phyloP scores from a whole-genome alignment of 2,113 vertebrate species.

The Hippocampus mohnikei region DNA sequence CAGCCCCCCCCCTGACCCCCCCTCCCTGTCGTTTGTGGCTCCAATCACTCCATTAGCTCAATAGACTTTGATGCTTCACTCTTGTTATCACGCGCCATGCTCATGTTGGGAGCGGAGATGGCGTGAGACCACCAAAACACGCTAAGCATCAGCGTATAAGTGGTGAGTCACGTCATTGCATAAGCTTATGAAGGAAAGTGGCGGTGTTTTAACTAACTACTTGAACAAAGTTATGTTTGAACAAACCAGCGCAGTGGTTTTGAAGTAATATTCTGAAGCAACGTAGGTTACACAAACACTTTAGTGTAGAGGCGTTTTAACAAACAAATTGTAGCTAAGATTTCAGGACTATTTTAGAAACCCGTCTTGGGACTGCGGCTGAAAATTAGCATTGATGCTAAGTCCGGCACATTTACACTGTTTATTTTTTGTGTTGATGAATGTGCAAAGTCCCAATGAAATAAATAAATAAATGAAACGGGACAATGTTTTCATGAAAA shows the following conservation, averaged over 20 bases:
- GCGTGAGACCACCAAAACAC: background rate
- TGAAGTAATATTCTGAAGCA: background rate
- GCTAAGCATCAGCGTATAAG: background rate
- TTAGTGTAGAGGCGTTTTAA: background rate
- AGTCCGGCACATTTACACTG: no score
- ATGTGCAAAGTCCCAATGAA: no score
- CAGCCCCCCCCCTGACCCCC: background rate
- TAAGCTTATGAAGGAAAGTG: slow-evolving; percentile 42
- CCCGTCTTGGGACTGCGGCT: no score
- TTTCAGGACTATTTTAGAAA: no score
- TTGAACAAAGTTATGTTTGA: no score
- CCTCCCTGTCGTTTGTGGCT: slow-evolving; percentile 44
- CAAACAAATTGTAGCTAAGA: background rate
- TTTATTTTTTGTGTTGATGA: no score
- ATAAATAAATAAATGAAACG: no score
- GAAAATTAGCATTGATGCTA: no score
- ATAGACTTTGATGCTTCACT: slow-evolving; percentile 34
- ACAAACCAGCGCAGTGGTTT: background rate
- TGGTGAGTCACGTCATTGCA: background rate
- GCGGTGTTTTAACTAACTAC: background rate
- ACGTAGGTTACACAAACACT: background rate
- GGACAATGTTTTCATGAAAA: no score
- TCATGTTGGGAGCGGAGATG: background rate
- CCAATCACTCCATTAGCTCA: slow-evolving; percentile 57
- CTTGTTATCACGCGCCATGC: background rate